Conservation (phyloP, 2,797 vertebrate species). For the Parambassis ranga region DNA sequence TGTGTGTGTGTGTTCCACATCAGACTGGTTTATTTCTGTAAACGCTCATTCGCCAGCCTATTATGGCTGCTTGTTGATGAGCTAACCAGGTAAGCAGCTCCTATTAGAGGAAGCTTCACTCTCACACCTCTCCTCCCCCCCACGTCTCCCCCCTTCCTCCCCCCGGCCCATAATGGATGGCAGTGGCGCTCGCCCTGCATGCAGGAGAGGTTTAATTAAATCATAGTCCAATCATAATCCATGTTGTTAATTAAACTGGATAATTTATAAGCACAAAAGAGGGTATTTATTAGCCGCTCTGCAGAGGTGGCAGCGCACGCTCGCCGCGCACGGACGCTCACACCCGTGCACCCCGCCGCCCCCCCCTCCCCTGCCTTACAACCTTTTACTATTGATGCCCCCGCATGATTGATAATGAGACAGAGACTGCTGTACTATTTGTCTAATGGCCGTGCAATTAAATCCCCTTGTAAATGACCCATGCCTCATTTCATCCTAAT, state of each 20-base stretch:
- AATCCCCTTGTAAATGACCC: conserved; percentile 99
- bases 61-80: conserved; percentile 48
- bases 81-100: conserved; percentile 56
- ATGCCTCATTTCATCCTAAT: conserved; percentile 99
- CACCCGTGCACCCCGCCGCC: conserved; percentile 14
- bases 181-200: conserved; percentile 62
- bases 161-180: conserved; percentile 74
- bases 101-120: conserved; percentile 58
- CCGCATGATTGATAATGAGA: conserved; percentile 95
- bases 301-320: conserved; percentile 58
- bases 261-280: conserved; percentile 86
- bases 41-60: conserved; percentile 11
- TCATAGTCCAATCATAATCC: conserved; percentile 86
- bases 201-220: conserved; percentile 86
- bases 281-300: conserved; percentile 84
- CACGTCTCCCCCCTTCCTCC: not conserved
- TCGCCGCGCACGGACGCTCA: conserved; percentile 28
- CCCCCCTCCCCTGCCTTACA: conserved; percentile 63
- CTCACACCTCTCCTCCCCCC: not conserved
- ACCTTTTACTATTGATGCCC: conserved; percentile 90
- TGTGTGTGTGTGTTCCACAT: not conserved
- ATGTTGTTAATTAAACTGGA: conserved; percentile 89
- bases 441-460: conserved; percentile 99
- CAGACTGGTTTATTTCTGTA: conserved; percentile 24
- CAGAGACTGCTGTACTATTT: conserved; percentile 97